A percentile compares a stretch with the other conserved stretches of the same genome.
These are phyloP conservation scores for Corythoichthys intestinalis DNA, from an alignment of 2,113 vertebrate genomes.

Conservation along the genomic window DNA sequence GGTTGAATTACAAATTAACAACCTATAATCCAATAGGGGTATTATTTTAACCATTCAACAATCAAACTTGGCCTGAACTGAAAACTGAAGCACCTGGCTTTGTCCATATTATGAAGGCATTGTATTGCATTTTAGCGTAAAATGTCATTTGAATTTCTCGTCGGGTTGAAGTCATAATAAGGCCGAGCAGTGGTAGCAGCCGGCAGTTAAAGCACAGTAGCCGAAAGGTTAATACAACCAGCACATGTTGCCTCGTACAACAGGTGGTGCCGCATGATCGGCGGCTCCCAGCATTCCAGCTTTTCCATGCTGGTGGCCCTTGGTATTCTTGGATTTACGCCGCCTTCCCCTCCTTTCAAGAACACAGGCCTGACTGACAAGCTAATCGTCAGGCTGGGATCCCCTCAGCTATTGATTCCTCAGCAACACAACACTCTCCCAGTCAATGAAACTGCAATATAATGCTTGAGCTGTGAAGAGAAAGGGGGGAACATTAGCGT, in stretches of 20 bases:
- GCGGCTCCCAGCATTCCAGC: conserved; percentile 83
- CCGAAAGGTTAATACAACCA: conserved; percentile 92
- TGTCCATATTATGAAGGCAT: neutral
- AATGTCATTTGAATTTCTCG: conserved; percentile 43
- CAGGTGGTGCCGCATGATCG: conserved; percentile 86
- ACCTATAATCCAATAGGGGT: neutral
- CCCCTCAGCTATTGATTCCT: conserved; percentile 92
- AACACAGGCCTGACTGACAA: conserved; percentile 94
- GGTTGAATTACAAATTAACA: neutral
- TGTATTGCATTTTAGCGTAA: conserved; percentile 7
- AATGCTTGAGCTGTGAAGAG: conserved; percentile 94
- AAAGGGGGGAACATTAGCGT: conserved; percentile 83
- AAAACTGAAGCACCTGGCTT: neutral
- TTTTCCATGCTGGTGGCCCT: conserved; percentile 86
- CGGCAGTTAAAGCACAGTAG: conserved; percentile 82
- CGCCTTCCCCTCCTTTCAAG: conserved; percentile 78
- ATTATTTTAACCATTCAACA: neutral
- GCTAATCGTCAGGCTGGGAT: conserved; percentile 93
- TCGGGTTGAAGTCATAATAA: conserved; percentile 34
- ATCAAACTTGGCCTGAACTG: neutral
- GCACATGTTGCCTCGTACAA: conserved; percentile 89
- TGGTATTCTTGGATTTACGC: conserved; percentile 92
- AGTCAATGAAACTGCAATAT: conserved; percentile 93
- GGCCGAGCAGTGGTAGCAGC: conserved; percentile 54
- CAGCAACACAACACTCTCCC: conserved; percentile 93